Base-by-base conservation (phyloP, 1,140 invertebrate species). In the Zaprionus ornatus region DNA sequence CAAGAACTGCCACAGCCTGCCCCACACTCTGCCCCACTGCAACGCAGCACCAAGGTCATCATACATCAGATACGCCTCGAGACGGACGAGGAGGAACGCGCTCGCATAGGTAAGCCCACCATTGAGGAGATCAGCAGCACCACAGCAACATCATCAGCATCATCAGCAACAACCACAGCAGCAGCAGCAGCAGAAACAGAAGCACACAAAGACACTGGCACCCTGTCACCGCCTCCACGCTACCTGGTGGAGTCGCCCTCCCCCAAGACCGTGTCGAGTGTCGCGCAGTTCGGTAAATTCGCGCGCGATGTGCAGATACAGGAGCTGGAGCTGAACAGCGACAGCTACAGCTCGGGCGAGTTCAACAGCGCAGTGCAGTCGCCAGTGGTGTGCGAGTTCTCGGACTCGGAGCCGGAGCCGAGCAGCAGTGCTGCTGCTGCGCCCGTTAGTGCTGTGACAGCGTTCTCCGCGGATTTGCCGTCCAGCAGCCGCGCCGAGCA, bases 1-100 rank as follows among this genome's bases (percentile, higher is more conserved):
- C 25, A 55, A 4, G 48, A 3, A 13, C 64, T 15, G 4, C 54
- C 50, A 17, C 45, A 19, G 23, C 23, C 21, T 19, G 37, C 19
- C 6, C 21, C 37, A 19, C 23, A 21, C 5, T 4, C 60, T 19
- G 10, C 50, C 15, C 70, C 76, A 0, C 25, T 59, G 27, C 82
- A 90, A 10, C 82, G 76, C 67, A 80, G 79, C 73, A 74, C 79
- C 13, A 91, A 88, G 45, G 86, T 91, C 12, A 91, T 91, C 10
- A 90, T 91, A 42, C 90, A 91, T 54, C 76, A 91, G 54, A 82
- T 91, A n/a, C 83, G 71, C 48, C 7, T 91, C 4, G 90, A 91
- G 50, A 70, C 82, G 25, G 74, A 79, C 10, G 87, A 71, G 1
- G 68, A 91, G 42, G 68, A 63, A 19, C 57, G 50, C 0, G 62